Conservation (phyloP, 2,113 vertebrate species). For the Odobenus rosmarus region DNA sequence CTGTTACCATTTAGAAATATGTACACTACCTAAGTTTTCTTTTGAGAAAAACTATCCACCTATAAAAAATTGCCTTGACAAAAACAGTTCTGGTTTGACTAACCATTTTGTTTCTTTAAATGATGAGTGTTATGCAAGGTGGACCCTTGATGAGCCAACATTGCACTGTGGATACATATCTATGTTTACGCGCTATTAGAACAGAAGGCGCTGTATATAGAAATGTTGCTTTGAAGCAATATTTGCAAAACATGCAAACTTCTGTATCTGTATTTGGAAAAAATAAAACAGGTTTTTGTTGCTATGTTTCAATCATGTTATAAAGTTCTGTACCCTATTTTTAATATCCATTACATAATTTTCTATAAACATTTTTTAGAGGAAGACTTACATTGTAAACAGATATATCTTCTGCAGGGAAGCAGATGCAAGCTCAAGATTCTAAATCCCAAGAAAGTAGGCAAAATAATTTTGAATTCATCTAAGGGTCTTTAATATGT, state of each 20-base stretch:
- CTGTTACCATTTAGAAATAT: constrained; percentile 76
- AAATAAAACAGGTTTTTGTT: constrained; percentile 88
- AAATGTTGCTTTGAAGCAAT: constrained; percentile 86
- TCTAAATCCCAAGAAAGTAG: constrained; percentile 30
- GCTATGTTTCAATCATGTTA: constrained; percentile 72
- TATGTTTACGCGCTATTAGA: constrained; percentile 84
- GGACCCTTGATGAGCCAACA: constrained; percentile 83
- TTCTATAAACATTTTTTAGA: constrained; percentile 23
- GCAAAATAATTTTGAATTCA: not conserved
- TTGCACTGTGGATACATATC: constrained; percentile 83
- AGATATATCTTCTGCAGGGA: not conserved
- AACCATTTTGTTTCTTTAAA: constrained; percentile 77
- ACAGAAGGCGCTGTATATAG: constrained; percentile 83
- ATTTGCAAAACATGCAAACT: constrained; percentile 87
- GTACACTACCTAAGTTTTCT: constrained; percentile 80
- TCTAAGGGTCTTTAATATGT: not conserved
- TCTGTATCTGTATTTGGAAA: constrained; percentile 87
- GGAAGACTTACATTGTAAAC: not conserved
- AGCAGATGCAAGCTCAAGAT: not conserved
- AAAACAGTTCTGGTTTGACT: constrained; percentile 63
- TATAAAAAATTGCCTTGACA: constrained; percentile 74
- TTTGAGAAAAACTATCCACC: constrained; percentile 77
- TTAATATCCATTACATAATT: not conserved
- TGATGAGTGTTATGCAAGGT: constrained; percentile 75
- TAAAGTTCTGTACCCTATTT: not conserved